Evolutionary conservation across 1,140 invertebrate genomes (phyloP).

Genomic region (Pogonognathellus flavescens): DNA sequence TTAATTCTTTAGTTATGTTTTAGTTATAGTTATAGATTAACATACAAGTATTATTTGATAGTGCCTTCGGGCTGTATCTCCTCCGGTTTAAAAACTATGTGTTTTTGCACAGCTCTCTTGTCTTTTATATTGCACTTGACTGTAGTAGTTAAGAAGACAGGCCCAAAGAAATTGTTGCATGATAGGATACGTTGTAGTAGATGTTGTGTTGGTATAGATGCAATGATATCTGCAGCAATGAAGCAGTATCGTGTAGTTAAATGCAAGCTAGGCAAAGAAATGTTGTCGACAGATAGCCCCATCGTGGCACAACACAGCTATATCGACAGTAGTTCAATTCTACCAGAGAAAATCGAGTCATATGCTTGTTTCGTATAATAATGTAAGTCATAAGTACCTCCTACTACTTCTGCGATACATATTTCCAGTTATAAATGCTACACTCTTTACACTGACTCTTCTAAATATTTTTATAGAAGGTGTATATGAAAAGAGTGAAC

Average conservation of each 20-base stretch:
- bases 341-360: not conserved
- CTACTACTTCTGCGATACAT: not conserved
- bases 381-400: no score
- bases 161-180: slow-evolving; percentile 13
- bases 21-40: slow-evolving; percentile 17
- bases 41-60: not conserved
- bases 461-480: no score
- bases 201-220: not conserved
- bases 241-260: not conserved
- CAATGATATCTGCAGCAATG: not conserved
- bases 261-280: not conserved
- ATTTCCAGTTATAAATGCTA: not conserved
- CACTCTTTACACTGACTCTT: no score
- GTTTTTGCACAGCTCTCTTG: slow-evolving; percentile 9
- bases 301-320: not conserved
- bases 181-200: not conserved
- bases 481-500: no score
- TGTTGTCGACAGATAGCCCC: not conserved
- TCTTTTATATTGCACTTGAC: slow-evolving; percentile 1
- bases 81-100: slow-evolving; percentile 32
- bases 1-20: not conserved
- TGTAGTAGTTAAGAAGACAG: slow-evolving; percentile 1
- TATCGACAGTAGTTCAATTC: not conserved
- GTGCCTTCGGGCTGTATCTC: slow-evolving; percentile 30
- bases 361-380: not conserved